Base-by-base conservation (phyloP, 2,113 vertebrate species). In the Ophthalmolycus amberensis region DNA sequence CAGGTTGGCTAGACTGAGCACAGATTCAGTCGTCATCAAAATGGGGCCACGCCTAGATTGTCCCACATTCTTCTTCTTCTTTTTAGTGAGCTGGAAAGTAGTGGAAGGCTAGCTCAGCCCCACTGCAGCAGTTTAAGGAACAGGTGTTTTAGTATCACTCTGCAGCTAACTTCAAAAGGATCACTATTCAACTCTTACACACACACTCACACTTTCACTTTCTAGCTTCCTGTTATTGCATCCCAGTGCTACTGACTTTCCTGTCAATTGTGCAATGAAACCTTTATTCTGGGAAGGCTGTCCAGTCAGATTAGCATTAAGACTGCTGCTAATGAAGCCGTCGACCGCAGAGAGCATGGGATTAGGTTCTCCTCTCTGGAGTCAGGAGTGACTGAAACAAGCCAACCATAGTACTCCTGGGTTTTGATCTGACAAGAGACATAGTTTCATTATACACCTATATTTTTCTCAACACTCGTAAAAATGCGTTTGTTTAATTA, bases 281-380 rank as follows among this genome's bases (percentile, higher is more conserved):
- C 59, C 87, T 84, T 83, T 88, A 84, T 91, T 94, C 90, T 87
- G 75, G 82, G 84, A 92, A 90, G 80, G 29, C 79, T 90, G 91
- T 93, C 85, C 75, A 84, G 6, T 83, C 74, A 80, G 82, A 95
- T 95, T 91, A 94, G 91, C 92, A 89, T 94, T 95, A 91, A 78
- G 54, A 59, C 44, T 27, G 72, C 71, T 54, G 68, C 75, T 91
- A 91, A 94, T 89, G 79, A 86, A 82, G 74, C 77, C 56, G 60
- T 90, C 77, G 80, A 32, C 64, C 54, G 70, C 66, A 64, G 70
- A 68, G 72, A 83, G 79, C 29, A 8, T 44, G 67, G 87, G 89
- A 92, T 92, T 90, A 85, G 48, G 32, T 38, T 85, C 40, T 83
- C 50, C 54, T 76, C 82, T 82, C 66, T 27, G 20, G 71, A 64